Conservation (phyloP, 2,888 invertebrate genomes). For the Tortrix viridana region DNA sequence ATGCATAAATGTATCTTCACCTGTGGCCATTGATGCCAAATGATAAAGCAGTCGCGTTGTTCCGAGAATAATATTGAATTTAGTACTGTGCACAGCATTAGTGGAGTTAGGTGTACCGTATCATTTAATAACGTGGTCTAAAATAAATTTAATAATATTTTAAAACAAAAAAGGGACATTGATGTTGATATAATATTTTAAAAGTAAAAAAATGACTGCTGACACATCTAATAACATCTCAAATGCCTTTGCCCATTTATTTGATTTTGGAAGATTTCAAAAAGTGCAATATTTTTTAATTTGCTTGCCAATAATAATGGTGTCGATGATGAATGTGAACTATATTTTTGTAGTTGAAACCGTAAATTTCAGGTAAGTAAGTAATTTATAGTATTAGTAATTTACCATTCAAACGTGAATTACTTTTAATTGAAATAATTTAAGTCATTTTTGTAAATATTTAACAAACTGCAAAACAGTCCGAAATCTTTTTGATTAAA, state of each 20-base stretch:
- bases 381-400: neutral
- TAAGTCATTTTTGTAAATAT: no score
- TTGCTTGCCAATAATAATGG: constrained; percentile 61
- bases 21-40: constrained; percentile 24
- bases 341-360: constrained; percentile 71
- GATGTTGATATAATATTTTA: neutral
- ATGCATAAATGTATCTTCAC: neutral
- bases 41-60: constrained; percentile 9
- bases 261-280: constrained; percentile 64
- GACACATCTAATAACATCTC: constrained; percentile 38
- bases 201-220: constrained; percentile 38
- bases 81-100: constrained; percentile 43
- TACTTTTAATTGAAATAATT: no score
- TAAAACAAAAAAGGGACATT: neutral
- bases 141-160: neutral
- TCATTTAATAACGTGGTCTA: neutral
- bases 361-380: constrained; percentile 61
- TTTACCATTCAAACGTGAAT: no score
- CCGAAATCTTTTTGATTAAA: no score
- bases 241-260: constrained; percentile 47
- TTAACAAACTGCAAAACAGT: no score
- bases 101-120: constrained; percentile 16
- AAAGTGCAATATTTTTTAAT: constrained; percentile 62
- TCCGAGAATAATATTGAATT: constrained; percentile 28
- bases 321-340: constrained; percentile 71